Percentiles rank a stretch among this genome's conserved stretches.
These are phyloP conservation scores for Eupithecia abbreviata DNA, from an alignment of 2,888 invertebrate genomes.

Conservation along the genomic window DNA sequence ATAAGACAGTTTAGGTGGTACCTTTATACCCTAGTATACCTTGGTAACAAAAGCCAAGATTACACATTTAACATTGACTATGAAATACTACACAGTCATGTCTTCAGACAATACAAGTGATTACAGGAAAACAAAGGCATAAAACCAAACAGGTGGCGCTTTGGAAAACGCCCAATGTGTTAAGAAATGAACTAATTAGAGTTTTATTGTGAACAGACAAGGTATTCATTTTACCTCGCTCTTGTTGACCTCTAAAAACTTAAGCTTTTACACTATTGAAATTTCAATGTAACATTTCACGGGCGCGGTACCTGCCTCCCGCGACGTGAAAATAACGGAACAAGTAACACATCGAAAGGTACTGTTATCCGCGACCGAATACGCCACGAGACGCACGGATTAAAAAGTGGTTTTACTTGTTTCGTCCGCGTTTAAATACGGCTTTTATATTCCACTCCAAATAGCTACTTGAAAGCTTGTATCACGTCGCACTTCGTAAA, in stretches of 20 bases:
- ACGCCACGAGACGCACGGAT: constrained; percentile 46
- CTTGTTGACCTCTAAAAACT: constrained; percentile 22
- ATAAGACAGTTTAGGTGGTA: not conserved
- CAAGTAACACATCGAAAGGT: constrained; percentile 62
- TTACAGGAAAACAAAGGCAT: constrained; percentile 18
- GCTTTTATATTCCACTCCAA: constrained; percentile 48
- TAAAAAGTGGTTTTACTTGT: constrained; percentile 68
- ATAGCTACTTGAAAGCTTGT: constrained; percentile 43
- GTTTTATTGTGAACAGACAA: not conserved
- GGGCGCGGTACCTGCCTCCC: constrained; percentile 54
- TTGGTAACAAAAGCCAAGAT: constrained; percentile 3
- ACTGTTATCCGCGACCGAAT: constrained; percentile 61
- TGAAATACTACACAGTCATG: not conserved
- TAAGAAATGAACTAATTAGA: not conserved
- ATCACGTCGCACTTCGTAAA: constrained; percentile 9
- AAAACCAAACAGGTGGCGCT: constrained; percentile 15
- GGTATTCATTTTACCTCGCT: constrained; percentile 27
- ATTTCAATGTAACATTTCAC: constrained; percentile 15
- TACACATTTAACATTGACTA: not conserved
- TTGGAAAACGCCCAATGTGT: constrained; percentile 25
- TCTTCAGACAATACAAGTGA: not conserved
- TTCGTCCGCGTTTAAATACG: constrained; percentile 52
- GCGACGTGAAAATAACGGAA: constrained; percentile 61
- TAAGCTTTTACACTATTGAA: constrained; percentile 15
- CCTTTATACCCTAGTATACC: too few species aligned